Percentiles rank a stretch among this genome's conserved stretches.
phyloP scores from a whole-genome alignment of 1,140 invertebrate species.

The Lysiphlebus fabarum region DNA sequence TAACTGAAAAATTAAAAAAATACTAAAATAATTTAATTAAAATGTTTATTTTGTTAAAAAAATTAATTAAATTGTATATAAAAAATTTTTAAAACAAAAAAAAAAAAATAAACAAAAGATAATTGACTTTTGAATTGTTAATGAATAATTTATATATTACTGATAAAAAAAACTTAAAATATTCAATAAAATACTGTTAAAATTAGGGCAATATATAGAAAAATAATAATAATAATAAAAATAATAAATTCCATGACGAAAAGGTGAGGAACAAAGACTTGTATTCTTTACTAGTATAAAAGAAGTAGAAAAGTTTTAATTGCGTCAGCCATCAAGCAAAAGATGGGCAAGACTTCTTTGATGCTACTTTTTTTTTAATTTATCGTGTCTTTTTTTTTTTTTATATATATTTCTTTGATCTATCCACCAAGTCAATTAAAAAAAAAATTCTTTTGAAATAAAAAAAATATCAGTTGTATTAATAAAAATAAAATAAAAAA shows the following conservation, averaged over 20 bases:
- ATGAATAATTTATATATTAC: conserved; percentile 12
- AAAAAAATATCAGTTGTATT: no score
- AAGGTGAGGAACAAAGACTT: conserved; percentile 40
- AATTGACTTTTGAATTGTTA: conserved; percentile 4
- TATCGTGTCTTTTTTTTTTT: not conserved
- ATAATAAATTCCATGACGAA: conserved; percentile 9
- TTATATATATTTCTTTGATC: not conserved
- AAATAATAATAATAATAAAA: conserved; percentile 16
- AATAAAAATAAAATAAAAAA: no score
- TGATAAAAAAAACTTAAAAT: not conserved
- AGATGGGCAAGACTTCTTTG: not conserved
- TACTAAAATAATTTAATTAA: no score
- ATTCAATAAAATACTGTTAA: not conserved
- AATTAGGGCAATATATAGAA: conserved; percentile 7
- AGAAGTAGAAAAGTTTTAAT: conserved; percentile 52
- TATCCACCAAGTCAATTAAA: no score
- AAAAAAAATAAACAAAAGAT: not conserved
- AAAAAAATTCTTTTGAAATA: no score
- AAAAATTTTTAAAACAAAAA: no score
- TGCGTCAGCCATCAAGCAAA: conserved; percentile 37
- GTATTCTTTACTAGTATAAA: conserved; percentile 35
- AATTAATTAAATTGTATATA: not conserved
- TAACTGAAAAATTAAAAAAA: no score
- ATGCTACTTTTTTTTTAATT: conserved; percentile 1
- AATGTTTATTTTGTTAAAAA: no score